Percentiles rank a stretch among this genome's conserved stretches.
Evolutionary conservation across 2,113 vertebrate species (phyloP).

Genomic region (Thalassoma bifasciatum): DNA sequence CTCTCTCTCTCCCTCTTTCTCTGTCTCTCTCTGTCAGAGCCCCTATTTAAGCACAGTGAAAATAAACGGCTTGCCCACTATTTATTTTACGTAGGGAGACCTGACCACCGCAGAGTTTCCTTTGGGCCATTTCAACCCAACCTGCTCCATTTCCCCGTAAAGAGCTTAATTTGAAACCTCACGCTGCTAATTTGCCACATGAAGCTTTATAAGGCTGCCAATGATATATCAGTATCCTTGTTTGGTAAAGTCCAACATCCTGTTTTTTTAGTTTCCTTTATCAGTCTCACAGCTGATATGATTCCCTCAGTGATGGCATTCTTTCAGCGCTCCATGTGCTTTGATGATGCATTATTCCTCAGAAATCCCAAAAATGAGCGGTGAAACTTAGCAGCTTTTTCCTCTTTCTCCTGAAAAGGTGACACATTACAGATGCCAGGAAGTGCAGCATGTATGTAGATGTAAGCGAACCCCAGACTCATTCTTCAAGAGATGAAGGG

Average conservation of each 20-base stretch:
- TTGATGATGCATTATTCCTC: slow-evolving; percentile 41
- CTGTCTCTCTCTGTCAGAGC: background rate
- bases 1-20: slow-evolving; percentile 16
- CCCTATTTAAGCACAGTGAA: slow-evolving; percentile 66
- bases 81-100: slow-evolving; percentile 78
- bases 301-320: background rate
- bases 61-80: slow-evolving; percentile 73
- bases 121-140: slow-evolving; percentile 61
- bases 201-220: background rate
- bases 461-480: slow-evolving; percentile 5
- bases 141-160: slow-evolving; percentile 61
- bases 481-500: slow-evolving; percentile 10
- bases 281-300: background rate
- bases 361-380: slow-evolving; percentile 23
- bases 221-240: slow-evolving; percentile 16
- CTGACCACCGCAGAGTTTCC: slow-evolving; percentile 74
- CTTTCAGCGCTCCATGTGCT: background rate
- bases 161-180: slow-evolving; percentile 42
- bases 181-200: slow-evolving; percentile 44
- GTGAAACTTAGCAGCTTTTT: slow-evolving; percentile 48
- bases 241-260: slow-evolving; percentile 1
- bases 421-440: slow-evolving; percentile 57
- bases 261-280: background rate
- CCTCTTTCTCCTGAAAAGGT: slow-evolving; percentile 35
- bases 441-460: slow-evolving; percentile 29